phyloP scores from a whole-genome alignment of 2,113 vertebrate genomes.

The Phocoena phocoena region DNA sequence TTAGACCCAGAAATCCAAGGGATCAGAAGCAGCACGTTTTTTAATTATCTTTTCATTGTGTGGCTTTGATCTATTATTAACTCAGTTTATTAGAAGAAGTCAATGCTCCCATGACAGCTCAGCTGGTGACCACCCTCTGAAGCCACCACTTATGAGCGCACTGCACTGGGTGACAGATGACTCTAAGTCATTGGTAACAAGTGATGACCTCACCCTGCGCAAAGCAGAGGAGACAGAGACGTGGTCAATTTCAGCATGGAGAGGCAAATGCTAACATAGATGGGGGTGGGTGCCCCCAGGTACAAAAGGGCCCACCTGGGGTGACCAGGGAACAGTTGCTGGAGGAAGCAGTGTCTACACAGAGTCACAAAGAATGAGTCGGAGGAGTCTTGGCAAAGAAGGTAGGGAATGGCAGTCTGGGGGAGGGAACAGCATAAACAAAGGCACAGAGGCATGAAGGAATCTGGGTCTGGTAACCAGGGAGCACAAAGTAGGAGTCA shows the following conservation, averaged over 20 bases:
- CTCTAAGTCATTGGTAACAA: background rate
- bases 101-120: background rate
- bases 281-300: too few relatives aligned
- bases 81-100: background rate
- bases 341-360: background rate
- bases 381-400: background rate
- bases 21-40: background rate
- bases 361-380: background rate
- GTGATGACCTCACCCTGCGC: background rate
- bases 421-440: background rate
- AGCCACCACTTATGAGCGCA: background rate
- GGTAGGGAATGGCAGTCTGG: background rate
- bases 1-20: background rate
- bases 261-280: background rate
- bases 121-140: background rate
- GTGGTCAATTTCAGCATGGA: fast-evolving
- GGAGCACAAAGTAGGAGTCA: background rate
- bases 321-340: background rate
- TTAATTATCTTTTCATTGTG: background rate
- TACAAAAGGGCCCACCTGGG: background rate
- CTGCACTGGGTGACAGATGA: background rate
- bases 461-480: background rate
- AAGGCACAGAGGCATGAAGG: background rate
- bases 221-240: background rate
- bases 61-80: background rate